Evolutionary conservation across 2,113 vertebrate species (phyloP).

Genomic region (Nicator chloris): DNA sequence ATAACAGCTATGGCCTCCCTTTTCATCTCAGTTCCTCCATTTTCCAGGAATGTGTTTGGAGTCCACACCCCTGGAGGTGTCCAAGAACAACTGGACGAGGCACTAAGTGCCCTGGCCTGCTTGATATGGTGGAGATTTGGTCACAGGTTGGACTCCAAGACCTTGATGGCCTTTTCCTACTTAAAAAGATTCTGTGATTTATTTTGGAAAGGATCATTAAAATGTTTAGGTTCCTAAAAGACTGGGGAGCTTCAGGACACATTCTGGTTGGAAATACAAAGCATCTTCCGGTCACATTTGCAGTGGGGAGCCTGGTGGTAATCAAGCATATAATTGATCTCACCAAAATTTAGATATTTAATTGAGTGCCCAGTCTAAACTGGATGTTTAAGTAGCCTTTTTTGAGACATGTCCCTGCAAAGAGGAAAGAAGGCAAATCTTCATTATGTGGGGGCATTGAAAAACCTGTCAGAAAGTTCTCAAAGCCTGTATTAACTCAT

Average conservation of each 20-base stretch:
- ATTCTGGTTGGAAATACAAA: background rate
- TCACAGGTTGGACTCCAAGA: background rate
- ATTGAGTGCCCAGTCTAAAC: background rate
- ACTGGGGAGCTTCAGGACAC: background rate
- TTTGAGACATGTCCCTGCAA: background rate
- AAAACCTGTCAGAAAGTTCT: background rate
- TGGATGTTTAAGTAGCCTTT: background rate
- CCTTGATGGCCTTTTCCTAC: background rate
- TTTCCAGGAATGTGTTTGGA: background rate
- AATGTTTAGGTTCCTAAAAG: background rate
- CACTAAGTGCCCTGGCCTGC: background rate
- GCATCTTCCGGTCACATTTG: background rate
- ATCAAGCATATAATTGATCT: background rate
- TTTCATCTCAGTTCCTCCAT: background rate
- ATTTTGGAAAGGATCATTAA: background rate
- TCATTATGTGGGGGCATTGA: fast-evolving
- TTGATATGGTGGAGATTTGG: background rate
- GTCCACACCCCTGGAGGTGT: background rate
- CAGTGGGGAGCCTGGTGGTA: background rate
- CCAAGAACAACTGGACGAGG: background rate
- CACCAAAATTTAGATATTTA: background rate
- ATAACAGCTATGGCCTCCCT: background rate
- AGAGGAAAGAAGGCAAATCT: background rate
- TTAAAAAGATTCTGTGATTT: background rate
- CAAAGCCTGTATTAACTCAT: background rate